These are phyloP conservation scores for Scaptomyza parva DNA, from an alignment of 2,888 invertebrate species.

Conservation along the genomic window DNA sequence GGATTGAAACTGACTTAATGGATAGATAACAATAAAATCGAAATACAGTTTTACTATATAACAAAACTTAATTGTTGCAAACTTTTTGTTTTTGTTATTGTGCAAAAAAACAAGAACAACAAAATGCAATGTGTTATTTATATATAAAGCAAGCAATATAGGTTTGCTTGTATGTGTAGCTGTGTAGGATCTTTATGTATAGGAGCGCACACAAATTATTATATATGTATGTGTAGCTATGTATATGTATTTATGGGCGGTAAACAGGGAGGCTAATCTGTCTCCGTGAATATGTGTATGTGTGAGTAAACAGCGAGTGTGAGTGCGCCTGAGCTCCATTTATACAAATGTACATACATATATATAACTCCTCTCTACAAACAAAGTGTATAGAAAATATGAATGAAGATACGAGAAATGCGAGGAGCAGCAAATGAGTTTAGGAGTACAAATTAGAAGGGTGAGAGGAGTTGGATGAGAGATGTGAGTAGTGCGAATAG, in stretches of 20 bases:
- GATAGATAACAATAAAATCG: conserved; percentile 68
- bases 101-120: conserved; percentile 31
- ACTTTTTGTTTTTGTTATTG: conserved; percentile 50
- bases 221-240: conserved; percentile 8
- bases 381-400: conserved; percentile 79
- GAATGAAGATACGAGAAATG: conserved; percentile 68
- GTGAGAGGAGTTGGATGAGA: conserved; percentile 1
- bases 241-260: conserved; percentile 31
- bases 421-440: conserved; percentile 42
- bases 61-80: conserved; percentile 59
- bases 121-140: no score
- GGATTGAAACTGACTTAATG: conserved; percentile 40
- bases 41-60: conserved; percentile 68
- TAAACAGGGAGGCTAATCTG: conserved; percentile 45
- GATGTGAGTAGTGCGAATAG: conserved; percentile 36
- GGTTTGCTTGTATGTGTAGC: conserved; percentile 10
- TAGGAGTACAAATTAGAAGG: conserved; percentile 32
- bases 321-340: conserved; percentile 66
- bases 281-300: conserved; percentile 18
- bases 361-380: conserved; percentile 66
- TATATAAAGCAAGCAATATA: conserved; percentile 36
- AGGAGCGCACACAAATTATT: conserved; percentile 48
- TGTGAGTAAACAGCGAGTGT: conserved; percentile 28
- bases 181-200: conserved; percentile 66
- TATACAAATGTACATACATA: conserved; percentile 5